Conservation (phyloP, 1,140 invertebrate genomes). For the Cotesia chilonis region DNA sequence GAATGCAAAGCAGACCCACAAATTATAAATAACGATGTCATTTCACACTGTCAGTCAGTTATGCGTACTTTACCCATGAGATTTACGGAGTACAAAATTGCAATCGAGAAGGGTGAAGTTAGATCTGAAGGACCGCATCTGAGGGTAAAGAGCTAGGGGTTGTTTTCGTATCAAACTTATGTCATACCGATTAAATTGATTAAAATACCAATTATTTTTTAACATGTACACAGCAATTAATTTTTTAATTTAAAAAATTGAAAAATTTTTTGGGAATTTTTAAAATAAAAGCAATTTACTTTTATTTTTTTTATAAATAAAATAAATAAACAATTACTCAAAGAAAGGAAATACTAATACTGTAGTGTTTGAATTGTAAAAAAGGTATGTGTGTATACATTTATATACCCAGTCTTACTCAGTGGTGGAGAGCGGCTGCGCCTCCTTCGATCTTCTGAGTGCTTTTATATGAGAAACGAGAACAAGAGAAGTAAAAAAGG, state of each 20-base stretch:
- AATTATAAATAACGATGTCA: slow-evolving; percentile 15
- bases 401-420: background rate
- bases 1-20: no score
- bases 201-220: no score
- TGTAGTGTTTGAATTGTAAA: background rate
- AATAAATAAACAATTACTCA: no score
- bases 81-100: background rate
- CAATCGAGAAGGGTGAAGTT: background rate
- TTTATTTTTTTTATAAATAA: no score
- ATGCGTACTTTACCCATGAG: slow-evolving; percentile 22
- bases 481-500: slow-evolving; percentile 11
- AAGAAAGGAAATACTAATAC: background rate
- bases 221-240: no score
- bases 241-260: no score
- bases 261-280: no score
- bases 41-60: slow-evolving; percentile 32
- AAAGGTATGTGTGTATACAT: background rate
- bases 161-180: no score
- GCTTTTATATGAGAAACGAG: slow-evolving; percentile 12
- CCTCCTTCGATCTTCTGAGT: slow-evolving; percentile 18
- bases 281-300: no score
- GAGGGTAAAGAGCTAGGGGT: background rate
- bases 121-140: slow-evolving; percentile 9
- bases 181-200: no score
- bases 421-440: slow-evolving; percentile 4